Base-by-base conservation (phyloP, 2,797 vertebrate genomes). In the Hemibagrus guttatus region DNA sequence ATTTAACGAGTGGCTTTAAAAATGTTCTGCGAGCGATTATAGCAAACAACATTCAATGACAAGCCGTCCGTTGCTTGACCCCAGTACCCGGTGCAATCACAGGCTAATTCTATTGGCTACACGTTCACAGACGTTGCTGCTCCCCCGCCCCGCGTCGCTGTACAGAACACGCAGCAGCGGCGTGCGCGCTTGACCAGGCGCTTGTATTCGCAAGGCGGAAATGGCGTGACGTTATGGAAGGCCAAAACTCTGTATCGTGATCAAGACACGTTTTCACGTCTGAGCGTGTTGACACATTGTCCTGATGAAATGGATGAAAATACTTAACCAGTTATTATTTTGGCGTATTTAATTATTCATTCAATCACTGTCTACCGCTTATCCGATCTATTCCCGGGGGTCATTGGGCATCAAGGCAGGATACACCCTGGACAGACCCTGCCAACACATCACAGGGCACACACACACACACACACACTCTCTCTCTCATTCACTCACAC, bases 191-290 rank as follows among this genome's bases (percentile, higher is more conserved):
- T 26, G 64, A 58, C 52, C 31, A 59, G 49, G 93, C 95, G 96
- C 94, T 95, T 95, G 95, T 95, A 94, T 94, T 82, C 92, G 92
- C 93, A 92, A 93, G 93, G 94, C 91, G 93, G 93, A 92, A 92
- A 92, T 92, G 92, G 93, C 92, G 92, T 93, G 91, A 87, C 92
- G 93, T 6, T 79, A 14, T 79, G 31, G 76, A 79, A 58, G 6
- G 76, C 76, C 56, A 59, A 59, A 59, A 58, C 17, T 21, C 0
- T 9, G 16, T 4, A 56, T 52, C 26, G 12, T n/a, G 42, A 69
- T 39, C 0, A 39, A 42, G 11, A 64, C 9, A 28, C 63, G 14
- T 72, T 21, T 26, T 13, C 39, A 42, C 11, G 21, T 26, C 39
- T 26, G 3, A 1, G 14, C 26, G 14, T 75, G n/a, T 16, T 75